Conservation (phyloP, 1,140 invertebrate genomes). For the Grapholita molesta region DNA sequence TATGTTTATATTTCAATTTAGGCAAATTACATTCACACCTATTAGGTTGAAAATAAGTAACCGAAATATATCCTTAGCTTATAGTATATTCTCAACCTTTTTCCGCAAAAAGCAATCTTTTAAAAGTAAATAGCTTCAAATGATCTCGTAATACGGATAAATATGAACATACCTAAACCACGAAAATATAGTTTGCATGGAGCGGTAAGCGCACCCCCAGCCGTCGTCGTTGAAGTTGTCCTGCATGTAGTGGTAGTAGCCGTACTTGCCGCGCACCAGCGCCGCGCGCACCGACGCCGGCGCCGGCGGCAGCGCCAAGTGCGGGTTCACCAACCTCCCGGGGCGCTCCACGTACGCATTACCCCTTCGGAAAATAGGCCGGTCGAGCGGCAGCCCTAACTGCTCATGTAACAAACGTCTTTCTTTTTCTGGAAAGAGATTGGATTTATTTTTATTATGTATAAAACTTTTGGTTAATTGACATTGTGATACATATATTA, state of each 20-base stretch:
- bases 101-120: no score
- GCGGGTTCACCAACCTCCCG: conserved; percentile 85
- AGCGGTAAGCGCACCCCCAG: conserved; percentile 99
- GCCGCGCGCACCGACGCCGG: conserved; percentile 56
- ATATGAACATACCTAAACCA: conserved; percentile 88
- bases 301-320: conserved; percentile 64
- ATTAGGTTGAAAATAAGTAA: no score
- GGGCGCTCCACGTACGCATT: conserved; percentile 81
- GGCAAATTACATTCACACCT: no score
- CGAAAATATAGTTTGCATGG: conserved; percentile 97
- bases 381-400: conserved; percentile 82
- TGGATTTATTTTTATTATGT: background rate
- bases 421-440: conserved; percentile 77
- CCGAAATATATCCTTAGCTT: no score
- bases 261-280: conserved; percentile 91
- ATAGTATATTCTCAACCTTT: no score
- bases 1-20: no score
- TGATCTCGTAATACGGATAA: no score
- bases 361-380: conserved; percentile 84
- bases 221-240: conserved; percentile 96
- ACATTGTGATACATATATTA: no score
- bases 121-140: no score
- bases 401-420: conserved; percentile 83
- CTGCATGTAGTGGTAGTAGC: conserved; percentile 99
- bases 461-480: no score